Percentiles rank a stretch among this genome's conserved stretches.
Evolutionary conservation across 2,888 invertebrate genomes (phyloP).

Genomic region (Rutpela maculata): DNA sequence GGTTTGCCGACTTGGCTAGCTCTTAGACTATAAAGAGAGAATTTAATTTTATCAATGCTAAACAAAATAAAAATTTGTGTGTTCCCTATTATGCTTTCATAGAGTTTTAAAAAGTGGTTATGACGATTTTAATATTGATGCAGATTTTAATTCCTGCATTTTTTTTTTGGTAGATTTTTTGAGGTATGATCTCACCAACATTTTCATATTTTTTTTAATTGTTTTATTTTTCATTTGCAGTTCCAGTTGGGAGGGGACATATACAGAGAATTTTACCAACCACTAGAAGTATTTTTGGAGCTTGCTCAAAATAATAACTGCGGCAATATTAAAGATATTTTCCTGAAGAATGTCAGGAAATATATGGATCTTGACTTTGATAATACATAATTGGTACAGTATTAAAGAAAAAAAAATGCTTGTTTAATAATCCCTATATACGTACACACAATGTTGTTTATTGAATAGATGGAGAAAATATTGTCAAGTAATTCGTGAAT

Average conservation of each 20-base stretch:
- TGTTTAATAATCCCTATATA: not conserved
- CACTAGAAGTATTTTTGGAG: constrained; percentile 77
- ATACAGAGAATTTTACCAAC: constrained; percentile 78
- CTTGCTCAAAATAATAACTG: constrained; percentile 78
- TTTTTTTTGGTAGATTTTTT: not conserved
- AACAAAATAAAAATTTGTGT: no score
- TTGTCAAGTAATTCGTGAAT: not conserved
- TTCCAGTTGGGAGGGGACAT: constrained; percentile 83
- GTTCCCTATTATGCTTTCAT: no score
- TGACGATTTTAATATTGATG: no score
- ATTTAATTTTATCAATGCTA: no score
- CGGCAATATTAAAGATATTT: constrained; percentile 78
- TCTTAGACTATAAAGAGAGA: no score
- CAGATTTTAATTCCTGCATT: no score
- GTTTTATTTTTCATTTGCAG: constrained; percentile 68
- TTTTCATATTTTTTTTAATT: not conserved
- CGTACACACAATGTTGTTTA: not conserved
- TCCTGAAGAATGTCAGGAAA: constrained; percentile 73
- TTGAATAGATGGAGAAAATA: not conserved
- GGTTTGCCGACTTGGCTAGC: no score
- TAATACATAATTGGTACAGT: constrained; percentile 52
- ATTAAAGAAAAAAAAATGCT: constrained; percentile 5
- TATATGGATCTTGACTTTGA: constrained; percentile 71
- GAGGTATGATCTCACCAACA: not conserved
- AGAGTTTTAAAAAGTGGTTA: no score